phyloP scores from a whole-genome alignment of 2,113 vertebrate species.

The Rana temporaria region DNA sequence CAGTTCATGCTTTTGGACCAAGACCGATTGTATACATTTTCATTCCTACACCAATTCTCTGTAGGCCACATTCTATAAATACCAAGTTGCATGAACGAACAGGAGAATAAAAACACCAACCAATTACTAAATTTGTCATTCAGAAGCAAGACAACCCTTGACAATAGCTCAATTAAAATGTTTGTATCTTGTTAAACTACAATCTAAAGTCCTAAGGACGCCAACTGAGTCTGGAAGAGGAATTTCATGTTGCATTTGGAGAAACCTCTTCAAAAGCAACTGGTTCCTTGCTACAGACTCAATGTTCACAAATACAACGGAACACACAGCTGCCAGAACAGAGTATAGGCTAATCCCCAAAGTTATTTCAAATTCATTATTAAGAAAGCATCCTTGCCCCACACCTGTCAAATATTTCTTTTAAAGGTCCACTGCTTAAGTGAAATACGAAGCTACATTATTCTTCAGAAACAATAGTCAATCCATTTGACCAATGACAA shows the following conservation, averaged over 20 bases:
- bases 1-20: too few relatives aligned
- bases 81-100: too few relatives aligned
- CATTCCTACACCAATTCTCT: too few relatives aligned
- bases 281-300: too few relatives aligned
- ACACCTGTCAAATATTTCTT: constrained; percentile 18
- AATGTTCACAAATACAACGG: background rate
- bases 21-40: too few relatives aligned
- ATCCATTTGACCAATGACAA: background rate
- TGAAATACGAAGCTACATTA: constrained; percentile 36
- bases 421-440: constrained; percentile 23
- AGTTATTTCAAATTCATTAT: constrained; percentile 16
- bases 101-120: too few relatives aligned
- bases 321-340: constrained; percentile 1
- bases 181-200: background rate
- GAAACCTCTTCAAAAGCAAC: too few relatives aligned
- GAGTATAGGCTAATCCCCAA: background rate
- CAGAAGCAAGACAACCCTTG: too few relatives aligned
- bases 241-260: too few relatives aligned
- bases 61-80: too few relatives aligned
- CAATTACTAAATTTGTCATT: too few relatives aligned
- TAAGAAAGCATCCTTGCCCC: constrained; percentile 33
- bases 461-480: background rate
- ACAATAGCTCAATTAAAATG: too few relatives aligned
- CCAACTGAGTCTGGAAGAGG: background rate
- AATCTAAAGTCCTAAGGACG: background rate